phyloP scores from a whole-genome alignment of 2,113 vertebrate genomes.

The Egretta garzetta region DNA sequence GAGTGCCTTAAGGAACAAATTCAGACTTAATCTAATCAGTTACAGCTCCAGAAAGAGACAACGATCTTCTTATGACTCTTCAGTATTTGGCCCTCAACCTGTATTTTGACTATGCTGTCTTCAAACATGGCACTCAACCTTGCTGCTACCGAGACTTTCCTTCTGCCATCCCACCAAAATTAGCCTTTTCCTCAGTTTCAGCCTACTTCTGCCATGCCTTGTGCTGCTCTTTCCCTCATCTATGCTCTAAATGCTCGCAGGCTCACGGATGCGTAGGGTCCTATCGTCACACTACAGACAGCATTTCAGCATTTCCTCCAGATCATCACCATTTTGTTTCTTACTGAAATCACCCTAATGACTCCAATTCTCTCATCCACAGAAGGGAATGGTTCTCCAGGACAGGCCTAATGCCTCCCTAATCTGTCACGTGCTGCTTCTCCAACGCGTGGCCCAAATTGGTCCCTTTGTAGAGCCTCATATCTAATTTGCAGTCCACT shows the following conservation, averaged over 20 bases:
- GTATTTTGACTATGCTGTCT: background rate
- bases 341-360: background rate
- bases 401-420: conserved; percentile 20
- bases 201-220: background rate
- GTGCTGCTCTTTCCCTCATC: background rate
- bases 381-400: background rate
- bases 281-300: background rate
- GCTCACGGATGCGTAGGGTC: fast-evolving
- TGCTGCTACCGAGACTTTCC: background rate
- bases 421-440: conserved; percentile 1
- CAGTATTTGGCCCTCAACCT: background rate
- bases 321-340: background rate
- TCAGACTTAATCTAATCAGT: background rate
- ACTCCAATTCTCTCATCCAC: background rate
- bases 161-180: background rate
- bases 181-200: background rate
- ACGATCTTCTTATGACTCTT: background rate
- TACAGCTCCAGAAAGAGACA: background rate
- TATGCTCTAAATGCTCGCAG: background rate
- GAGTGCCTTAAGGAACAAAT: background rate
- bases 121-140: background rate
- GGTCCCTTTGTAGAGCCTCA: conserved; percentile 23
- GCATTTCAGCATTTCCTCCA: background rate
- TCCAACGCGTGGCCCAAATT: background rate
- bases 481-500: conserved; percentile 61